Evolutionary conservation across 2,797 vertebrate species (phyloP), one percentile per base, ranked within the genome.

Genomic region (Sylvilagus floridanus): DNA sequence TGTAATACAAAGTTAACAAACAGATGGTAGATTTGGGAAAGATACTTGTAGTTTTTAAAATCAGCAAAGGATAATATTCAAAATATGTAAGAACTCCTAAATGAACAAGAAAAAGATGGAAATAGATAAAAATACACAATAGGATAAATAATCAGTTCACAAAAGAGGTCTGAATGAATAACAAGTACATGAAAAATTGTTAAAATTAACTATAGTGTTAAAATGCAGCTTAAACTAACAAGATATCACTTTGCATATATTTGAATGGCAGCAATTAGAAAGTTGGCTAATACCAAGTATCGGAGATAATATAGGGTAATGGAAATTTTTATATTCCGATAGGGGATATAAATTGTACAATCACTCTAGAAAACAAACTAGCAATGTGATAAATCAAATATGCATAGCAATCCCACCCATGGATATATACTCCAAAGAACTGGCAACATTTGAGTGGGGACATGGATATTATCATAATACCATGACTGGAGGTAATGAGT

Each of bases 191-290:
- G 32, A 79, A 91, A 17, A 88, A 9, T 57, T 84, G 28, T 11
- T 76, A 37, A 62, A 73, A 17, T 66, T 93, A 21, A 72, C 60
- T 71, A 62, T 72, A 77, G 32, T 77, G 11, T 42, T 66, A 35
- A 77, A 85, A 84, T 84, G 22, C 26, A 90, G 93, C 93, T 87
- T 84, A 95, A 88, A 94, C 68, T 32, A 69, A 62, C 35, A n/a
- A 93, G 73, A 47, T 37, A 88, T 30, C 52, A 50, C 4, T 83
- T 91, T 57, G 28, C 11, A 71, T 66, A 12, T 84, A 79, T 93
- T 50, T 76, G 42, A 87, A 76, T 65, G 37, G 35, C 65, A 91
- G 54, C 60, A 82, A 71, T 89, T 90, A 93, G 62, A 95, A 81
- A 89, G 37, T 16, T 63, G 13, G 83, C 5, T 88, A 90, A 73